Percentiles rank a stretch among this genome's conserved stretches.
These are phyloP conservation scores for Lasioglossum baleicum DNA, from an alignment of 1,140 invertebrate species.

Conservation along the genomic window DNA sequence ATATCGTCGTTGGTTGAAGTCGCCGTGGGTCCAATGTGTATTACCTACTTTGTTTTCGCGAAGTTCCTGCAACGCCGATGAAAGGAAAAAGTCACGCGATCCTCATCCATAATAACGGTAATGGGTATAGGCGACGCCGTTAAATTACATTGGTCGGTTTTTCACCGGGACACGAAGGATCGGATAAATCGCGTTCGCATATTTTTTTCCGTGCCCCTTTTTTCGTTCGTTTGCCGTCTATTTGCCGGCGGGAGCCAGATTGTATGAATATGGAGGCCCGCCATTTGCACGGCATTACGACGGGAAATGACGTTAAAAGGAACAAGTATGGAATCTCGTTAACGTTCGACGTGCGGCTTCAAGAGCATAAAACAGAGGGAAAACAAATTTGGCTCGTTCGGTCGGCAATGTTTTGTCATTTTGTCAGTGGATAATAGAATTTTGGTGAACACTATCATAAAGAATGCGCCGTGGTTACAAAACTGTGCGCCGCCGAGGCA, in stretches of 20 bases:
- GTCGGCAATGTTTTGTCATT: background rate
- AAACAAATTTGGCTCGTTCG: background rate
- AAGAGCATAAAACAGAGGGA: background rate
- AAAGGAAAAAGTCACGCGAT: conserved; percentile 7
- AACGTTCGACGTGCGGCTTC: conserved; percentile 12
- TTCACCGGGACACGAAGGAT: conserved; percentile 20
- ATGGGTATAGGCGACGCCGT: conserved; percentile 30
- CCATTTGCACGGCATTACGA: conserved; percentile 31
- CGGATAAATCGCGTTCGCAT: conserved; percentile 36
- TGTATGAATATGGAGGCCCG: conserved; percentile 56
- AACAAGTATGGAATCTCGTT: conserved; percentile 29
- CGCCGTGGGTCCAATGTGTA: background rate
- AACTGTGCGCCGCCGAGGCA: background rate
- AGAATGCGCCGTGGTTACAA: background rate
- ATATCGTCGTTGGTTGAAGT: background rate
- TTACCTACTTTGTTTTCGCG: conserved; percentile 6
- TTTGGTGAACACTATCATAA: background rate
- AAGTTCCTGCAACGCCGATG: background rate
- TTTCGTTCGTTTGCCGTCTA: background rate
- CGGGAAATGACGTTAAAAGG: conserved; percentile 31
- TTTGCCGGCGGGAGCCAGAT: background rate
- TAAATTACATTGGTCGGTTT: conserved; percentile 33
- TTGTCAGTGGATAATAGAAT: background rate
- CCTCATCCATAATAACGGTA: conserved; percentile 39
- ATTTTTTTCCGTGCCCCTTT: background rate